These are phyloP conservation scores for Tigriopus japonicus DNA, from an alignment of 1,140 invertebrate species.

Conservation along the genomic window DNA sequence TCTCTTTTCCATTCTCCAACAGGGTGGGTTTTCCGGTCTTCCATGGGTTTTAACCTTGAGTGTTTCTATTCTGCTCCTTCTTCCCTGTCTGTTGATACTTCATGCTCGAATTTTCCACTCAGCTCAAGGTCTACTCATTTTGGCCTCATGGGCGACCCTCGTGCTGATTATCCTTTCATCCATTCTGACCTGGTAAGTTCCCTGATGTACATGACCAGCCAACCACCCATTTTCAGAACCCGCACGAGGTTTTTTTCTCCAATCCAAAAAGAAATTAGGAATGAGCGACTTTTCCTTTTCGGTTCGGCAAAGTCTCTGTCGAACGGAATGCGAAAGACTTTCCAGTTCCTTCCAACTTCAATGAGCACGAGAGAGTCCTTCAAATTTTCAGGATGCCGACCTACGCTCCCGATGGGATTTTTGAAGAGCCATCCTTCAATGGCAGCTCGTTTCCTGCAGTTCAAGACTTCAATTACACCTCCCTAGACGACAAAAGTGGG, in stretches of 20 bases:
- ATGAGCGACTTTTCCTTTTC: not conserved
- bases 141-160: slow-evolving; percentile 2
- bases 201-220: not conserved
- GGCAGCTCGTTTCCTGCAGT: not conserved
- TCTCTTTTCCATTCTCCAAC: not conserved
- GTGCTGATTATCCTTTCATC: not conserved
- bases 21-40: not conserved
- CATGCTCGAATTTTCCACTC: slow-evolving; percentile 6
- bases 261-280: not conserved
- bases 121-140: not conserved
- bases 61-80: not conserved
- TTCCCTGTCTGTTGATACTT: slow-evolving; percentile 6
- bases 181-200: slow-evolving; percentile 5
- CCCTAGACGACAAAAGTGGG: too few species aligned
- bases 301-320: not conserved
- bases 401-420: not conserved
- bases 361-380: not conserved
- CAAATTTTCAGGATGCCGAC: not conserved
- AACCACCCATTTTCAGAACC: not conserved
- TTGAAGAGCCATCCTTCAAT: not conserved
- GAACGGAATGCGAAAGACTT: not conserved
- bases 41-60: not conserved
- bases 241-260: not conserved
- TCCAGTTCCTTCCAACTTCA: not conserved
- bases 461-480: not conserved